These are phyloP conservation scores for Plemyria rubiginata DNA, from an alignment of 2,888 invertebrate genomes.

Conservation along the genomic window DNA sequence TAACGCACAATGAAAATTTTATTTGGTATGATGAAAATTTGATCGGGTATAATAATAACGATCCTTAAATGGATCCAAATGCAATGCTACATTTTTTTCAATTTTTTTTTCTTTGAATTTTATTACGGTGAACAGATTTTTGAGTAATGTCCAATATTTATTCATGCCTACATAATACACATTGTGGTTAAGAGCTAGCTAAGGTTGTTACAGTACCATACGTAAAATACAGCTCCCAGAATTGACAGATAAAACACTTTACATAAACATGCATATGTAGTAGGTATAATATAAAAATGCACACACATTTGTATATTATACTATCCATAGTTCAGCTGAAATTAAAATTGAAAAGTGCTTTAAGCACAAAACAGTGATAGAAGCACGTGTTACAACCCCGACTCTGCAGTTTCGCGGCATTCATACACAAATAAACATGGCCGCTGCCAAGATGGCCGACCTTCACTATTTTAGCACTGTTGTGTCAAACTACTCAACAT, in stretches of 20 bases:
- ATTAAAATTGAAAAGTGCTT: conserved; percentile 15
- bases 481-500: conserved; percentile 65
- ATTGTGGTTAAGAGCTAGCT: background rate
- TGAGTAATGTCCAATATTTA: background rate
- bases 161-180: background rate
- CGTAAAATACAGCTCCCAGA: background rate
- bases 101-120: too few species aligned
- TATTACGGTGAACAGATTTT: background rate
- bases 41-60: background rate
- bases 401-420: conserved; percentile 77
- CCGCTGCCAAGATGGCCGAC: conserved; percentile 79
- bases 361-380: conserved; percentile 61
- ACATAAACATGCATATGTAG: background rate
- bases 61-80: background rate
- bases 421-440: conserved; percentile 82
- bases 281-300: background rate
- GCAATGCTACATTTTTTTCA: too few species aligned
- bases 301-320: background rate
- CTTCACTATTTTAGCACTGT: conserved; percentile 79
- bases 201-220: too few species aligned
- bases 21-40: too few species aligned
- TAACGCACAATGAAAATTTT: too few species aligned
- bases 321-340: background rate
- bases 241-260: background rate
- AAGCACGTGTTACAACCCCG: conserved; percentile 70